phyloP scores from a whole-genome alignment of 1,140 invertebrate genomes.

The Sycophila sp. region DNA sequence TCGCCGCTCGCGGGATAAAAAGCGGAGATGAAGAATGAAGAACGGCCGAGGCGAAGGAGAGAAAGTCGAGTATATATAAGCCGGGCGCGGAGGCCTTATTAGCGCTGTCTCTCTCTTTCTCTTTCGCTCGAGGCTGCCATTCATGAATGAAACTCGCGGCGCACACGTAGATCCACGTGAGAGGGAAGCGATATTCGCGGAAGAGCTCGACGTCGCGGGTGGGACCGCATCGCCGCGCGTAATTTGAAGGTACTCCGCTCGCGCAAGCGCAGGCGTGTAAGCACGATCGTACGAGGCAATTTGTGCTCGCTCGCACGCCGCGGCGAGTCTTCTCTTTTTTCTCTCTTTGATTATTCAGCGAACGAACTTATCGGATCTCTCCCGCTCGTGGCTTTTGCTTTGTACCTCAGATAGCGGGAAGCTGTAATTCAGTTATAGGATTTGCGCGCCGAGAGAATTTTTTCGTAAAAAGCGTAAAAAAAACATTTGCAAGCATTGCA shows the following conservation, averaged over 20 bases:
- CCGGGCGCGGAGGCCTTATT: slow-evolving; percentile 47
- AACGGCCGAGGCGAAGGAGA: not conserved
- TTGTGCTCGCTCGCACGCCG: no score
- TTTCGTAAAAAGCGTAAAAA: no score
- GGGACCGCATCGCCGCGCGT: not conserved
- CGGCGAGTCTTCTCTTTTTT: no score
- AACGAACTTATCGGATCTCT: no score
- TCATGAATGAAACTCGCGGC: slow-evolving; percentile 53
- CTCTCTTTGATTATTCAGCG: no score
- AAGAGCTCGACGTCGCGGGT: slow-evolving; percentile 3
- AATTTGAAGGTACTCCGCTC: slow-evolving; percentile 7
- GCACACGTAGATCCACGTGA: slow-evolving; percentile 30
- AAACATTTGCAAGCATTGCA: no score
- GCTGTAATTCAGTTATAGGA: no score
- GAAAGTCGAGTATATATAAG: not conserved
- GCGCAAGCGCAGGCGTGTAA: not conserved
- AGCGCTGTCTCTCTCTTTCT: slow-evolving; percentile 48
- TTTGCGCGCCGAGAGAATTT: no score
- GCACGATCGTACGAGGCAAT: not conserved
- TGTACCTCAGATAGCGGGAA: no score
- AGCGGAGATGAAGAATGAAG: not conserved
- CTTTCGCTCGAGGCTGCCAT: slow-evolving; percentile 49
- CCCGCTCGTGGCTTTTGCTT: no score
- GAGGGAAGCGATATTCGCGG: slow-evolving; percentile 20
- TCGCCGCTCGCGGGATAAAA: not conserved